Base-by-base conservation (phyloP, 2,797 vertebrate genomes). In the Enteromius trimaculatus region DNA sequence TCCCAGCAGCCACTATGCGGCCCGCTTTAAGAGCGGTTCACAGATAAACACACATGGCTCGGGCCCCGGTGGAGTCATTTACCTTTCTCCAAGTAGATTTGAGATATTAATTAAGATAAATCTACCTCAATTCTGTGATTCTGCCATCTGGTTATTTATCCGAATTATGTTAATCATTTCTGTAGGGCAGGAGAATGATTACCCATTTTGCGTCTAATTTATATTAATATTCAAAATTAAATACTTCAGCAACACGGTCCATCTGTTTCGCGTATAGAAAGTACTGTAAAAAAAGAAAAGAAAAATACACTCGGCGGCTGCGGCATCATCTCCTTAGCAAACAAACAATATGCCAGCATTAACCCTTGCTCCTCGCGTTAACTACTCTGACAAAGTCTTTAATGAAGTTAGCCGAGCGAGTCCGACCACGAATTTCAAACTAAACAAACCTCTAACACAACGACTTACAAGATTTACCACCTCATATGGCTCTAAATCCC, bases 91-190 rank as follows among this genome's bases (percentile, higher is more conserved):
- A 95, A 97, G 95, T 94, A 93, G 92, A 96, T 97, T 97, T 95
- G 95, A 98, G 98, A 99, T 99, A 98, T 99, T 99, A 99, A 99
- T 99, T 99, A 99, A 99, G 98, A 99, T 99, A 99, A 98, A 99
- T 97, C 95, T 95, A 96, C 95, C 96, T 97, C 97, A 96, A 98
- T 97, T 98, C 96, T 96, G 95, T 97, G 95, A 96, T 96, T 96
- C 96, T 96, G 96, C 97, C 97, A 98, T 98, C 97, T 95, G 95
- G 95, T 97, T 98, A 99, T 99, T 99, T 98, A 99, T 99, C 97
- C 98, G 97, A 98, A 99, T 99, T 99, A 99, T 98, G 97, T 96
- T 98, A 99, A 99, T 99, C 97, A 98, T 99, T 99, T 98, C 97
- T 99, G 97, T 96, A 98, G 98, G 97, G 97, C 97, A 97, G 94